Evolutionary conservation across 2,113 vertebrate genomes (phyloP), one percentile per base, ranked within the genome.

Genomic region (Gadus chalcogrammus): DNA sequence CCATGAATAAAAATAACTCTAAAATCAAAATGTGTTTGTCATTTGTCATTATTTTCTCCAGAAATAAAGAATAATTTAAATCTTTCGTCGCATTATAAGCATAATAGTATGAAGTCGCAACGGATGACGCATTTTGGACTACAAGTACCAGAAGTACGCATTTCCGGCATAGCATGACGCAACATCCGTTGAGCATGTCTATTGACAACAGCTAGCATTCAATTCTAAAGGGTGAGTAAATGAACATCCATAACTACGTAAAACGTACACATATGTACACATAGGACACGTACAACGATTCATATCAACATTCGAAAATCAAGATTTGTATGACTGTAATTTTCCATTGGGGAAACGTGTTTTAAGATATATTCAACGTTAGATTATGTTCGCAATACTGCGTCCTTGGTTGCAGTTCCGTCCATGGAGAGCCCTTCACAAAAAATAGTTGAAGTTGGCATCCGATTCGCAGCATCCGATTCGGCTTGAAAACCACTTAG

Each of bases 1-100:
- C 79, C 68, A 77, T 84, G 78, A 87, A 76, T 74, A 92, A 92
- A 92, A 92, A 91, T 71, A 85, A 81, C 68, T 84, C 76, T 70
- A 82, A 87, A 87, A 81, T 78, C 63, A 15, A 82, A 68, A 31
- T 61, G 76, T 72, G 70, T 66, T 73, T 70, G 65, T 85, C n/a
- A 22, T 65, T 52, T 70, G 65, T 85, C n/a, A 22, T 65, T 52
- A 60, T 4, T 76, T 65, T 64, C 2, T 67, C 12, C 16, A 42
- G 35, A 48, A 9, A 48, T 48, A 9, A 11, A 48, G 42, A 48
- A 12, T 9, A 48, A 48, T 48, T 48, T 7, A 9, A 13, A 9
- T 48, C 8, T 48, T 48, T 48, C 42, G 12, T 48, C 2, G 13
- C 42, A 48, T 48, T 12, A 48, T 48, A 48, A 48, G 42, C 12